Conservation (phyloP, 2,797 vertebrate species). For the Podarcis siculus region DNA sequence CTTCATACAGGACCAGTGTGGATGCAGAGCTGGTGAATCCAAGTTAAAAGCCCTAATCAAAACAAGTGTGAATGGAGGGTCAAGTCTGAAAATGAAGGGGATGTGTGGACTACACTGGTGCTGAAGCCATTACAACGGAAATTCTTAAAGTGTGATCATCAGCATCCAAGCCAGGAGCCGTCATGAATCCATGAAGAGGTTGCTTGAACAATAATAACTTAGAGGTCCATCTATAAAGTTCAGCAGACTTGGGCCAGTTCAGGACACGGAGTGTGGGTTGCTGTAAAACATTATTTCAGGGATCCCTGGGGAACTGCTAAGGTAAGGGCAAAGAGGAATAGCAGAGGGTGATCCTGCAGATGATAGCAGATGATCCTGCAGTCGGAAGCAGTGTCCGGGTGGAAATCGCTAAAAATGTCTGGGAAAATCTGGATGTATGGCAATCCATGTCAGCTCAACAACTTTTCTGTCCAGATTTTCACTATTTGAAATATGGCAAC, state of each 20-base stretch:
- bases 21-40: neutral
- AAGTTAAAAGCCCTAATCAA: neutral
- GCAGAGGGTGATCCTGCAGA: neutral
- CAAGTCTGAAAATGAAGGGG: neutral
- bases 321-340: neutral
- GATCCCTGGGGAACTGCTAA: neutral
- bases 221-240: neutral
- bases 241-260: neutral
- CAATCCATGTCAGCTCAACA: too few species aligned
- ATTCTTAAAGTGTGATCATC: neutral
- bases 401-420: too few species aligned
- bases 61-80: neutral
- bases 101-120: neutral
- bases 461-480: too few species aligned
- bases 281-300: neutral
- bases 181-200: neutral
- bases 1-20: neutral
- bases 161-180: neutral
- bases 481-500: too few species aligned
- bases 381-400: too few species aligned
- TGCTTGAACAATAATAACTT: neutral
- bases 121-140: slow-evolving; percentile 10
- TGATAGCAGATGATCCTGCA: too few species aligned
- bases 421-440: too few species aligned
- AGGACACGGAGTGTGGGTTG: neutral